These are phyloP conservation scores for Glyphotaelius pellucidus DNA, from an alignment of 2,888 invertebrate genomes.

Conservation along the genomic window DNA sequence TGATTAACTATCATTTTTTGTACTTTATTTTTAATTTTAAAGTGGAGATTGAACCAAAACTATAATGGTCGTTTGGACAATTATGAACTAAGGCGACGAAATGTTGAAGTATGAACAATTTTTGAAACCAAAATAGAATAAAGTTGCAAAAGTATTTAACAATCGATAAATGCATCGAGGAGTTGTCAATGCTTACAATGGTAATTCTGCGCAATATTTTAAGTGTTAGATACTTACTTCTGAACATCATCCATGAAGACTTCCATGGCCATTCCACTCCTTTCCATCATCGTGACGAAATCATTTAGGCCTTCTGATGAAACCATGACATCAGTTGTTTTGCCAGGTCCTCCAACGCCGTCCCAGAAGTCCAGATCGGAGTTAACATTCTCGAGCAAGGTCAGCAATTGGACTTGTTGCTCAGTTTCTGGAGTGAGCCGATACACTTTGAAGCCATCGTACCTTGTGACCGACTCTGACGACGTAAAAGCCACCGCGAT, in stretches of 20 bases:
- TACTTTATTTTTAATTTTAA: too few relatives aligned
- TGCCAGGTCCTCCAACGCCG: constrained; percentile 71
- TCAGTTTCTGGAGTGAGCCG: constrained; percentile 75
- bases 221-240: constrained; percentile 70
- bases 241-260: constrained; percentile 75
- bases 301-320: constrained; percentile 71
- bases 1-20: too few relatives aligned
- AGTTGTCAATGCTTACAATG: not conserved
- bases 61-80: too few relatives aligned
- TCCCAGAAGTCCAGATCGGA: constrained; percentile 75
- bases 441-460: constrained; percentile 73
- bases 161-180: not conserved
- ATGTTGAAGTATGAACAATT: too few relatives aligned
- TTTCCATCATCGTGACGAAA: constrained; percentile 71
- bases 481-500: not conserved
- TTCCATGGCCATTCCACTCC: constrained; percentile 71
- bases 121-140: too few relatives aligned
- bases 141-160: too few relatives aligned
- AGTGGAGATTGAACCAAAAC: too few relatives aligned
- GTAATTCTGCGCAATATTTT: not conserved
- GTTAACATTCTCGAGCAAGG: constrained; percentile 66
- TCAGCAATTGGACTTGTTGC: not conserved
- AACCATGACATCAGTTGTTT: constrained; percentile 76
- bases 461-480: constrained; percentile 29
- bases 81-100: too few relatives aligned